Percentiles rank a stretch among this genome's conserved stretches.
phyloP scores from a whole-genome alignment of 2,888 invertebrate genomes.

The Diachrysia chrysitis region DNA sequence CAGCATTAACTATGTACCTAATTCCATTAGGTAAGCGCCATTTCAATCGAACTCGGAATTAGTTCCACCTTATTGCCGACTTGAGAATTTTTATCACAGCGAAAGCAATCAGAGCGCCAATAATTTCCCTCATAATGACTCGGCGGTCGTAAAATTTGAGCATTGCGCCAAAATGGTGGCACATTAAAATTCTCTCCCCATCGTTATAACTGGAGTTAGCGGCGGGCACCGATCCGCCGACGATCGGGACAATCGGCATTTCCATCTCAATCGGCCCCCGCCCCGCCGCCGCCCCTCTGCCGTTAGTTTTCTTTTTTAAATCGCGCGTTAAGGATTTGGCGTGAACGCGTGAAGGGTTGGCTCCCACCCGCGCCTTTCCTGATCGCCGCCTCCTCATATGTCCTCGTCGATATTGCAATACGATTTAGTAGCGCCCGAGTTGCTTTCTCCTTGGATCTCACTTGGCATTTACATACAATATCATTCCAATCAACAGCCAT shows the following conservation, averaged over 20 bases:
- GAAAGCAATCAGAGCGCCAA: conserved; percentile 89
- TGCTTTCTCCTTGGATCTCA: conserved; percentile 55
- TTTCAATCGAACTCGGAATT: conserved; percentile 85
- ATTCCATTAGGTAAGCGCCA: conserved; percentile 73
- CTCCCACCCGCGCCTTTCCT: conserved; percentile 64
- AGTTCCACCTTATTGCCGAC: conserved; percentile 89
- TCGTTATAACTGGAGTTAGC: conserved; percentile 88
- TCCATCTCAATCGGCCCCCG: conserved; percentile 84
- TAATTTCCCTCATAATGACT: conserved; percentile 89
- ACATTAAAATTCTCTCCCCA: conserved; percentile 89
- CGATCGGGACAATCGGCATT: conserved; percentile 85
- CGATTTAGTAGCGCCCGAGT: conserved; percentile 68
- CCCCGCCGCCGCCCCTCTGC: conserved; percentile 69
- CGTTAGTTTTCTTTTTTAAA: conserved; percentile 89
- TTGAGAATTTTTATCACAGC: conserved; percentile 89
- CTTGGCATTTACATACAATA: conserved; percentile 55
- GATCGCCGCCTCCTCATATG: conserved; percentile 80
- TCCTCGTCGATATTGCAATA: conserved; percentile 76
- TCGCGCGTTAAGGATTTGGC: conserved; percentile 88
- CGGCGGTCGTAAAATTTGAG: conserved; percentile 88
- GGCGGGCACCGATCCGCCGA: conserved; percentile 78
- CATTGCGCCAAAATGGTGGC: conserved; percentile 89
- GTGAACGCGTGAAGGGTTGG: conserved; percentile 87
- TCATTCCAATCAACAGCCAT: conserved; percentile 58
- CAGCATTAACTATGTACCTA: conserved; percentile 66